Evolutionary conservation across 2,113 vertebrate species (phyloP).

Genomic region (Aythya baeri): DNA sequence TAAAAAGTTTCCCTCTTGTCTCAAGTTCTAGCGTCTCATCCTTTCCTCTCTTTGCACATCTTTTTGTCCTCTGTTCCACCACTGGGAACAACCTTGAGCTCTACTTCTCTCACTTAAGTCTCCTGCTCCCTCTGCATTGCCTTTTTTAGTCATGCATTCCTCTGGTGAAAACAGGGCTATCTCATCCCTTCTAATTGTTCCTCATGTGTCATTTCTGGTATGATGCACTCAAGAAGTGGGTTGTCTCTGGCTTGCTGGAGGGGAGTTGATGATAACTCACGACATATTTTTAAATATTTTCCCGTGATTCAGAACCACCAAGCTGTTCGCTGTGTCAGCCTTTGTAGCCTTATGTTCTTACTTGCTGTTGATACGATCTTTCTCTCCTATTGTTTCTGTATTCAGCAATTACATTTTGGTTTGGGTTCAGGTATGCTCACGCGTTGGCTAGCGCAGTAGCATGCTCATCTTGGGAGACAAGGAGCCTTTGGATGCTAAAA

Average conservation of each 20-base stretch:
- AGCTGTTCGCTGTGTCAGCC: background rate
- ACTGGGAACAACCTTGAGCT: background rate
- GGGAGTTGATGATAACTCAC: background rate
- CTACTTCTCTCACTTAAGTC: background rate
- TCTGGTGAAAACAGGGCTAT: background rate
- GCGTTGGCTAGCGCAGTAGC: background rate
- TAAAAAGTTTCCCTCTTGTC: background rate
- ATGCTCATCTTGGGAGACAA: background rate
- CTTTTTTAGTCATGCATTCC: background rate
- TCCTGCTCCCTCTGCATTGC: background rate
- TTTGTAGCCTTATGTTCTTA: conserved; percentile 10
- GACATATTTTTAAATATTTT: conserved; percentile 22
- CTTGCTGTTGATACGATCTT: background rate
- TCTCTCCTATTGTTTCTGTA: background rate
- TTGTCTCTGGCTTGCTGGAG: background rate
- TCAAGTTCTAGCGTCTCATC: background rate
- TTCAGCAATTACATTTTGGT: background rate
- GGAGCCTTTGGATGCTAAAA: background rate
- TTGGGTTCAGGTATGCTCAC: background rate
- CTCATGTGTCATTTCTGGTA: background rate
- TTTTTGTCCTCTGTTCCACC: background rate
- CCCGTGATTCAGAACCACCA: background rate
- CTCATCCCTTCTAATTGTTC: background rate
- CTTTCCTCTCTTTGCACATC: background rate
- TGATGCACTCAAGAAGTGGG: background rate